Conservation (phyloP, 1,140 invertebrate genomes). For the Brachionus paranguensis region DNA sequence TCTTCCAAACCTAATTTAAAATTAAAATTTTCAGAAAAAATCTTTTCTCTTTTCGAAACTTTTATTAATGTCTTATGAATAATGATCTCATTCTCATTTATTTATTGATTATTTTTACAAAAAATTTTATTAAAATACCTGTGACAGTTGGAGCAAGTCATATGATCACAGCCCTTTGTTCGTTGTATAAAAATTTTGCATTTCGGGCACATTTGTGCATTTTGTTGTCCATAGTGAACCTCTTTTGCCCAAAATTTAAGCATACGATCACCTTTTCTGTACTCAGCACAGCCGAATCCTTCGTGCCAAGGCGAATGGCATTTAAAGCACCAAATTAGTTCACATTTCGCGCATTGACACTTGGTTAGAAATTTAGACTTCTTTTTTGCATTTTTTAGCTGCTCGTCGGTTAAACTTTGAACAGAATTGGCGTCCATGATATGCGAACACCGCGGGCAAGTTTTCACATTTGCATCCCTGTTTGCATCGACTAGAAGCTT, state of each 20-base stretch:
- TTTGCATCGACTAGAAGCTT: constrained; percentile 52
- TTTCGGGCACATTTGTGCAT: constrained; percentile 57
- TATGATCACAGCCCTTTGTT: constrained; percentile 56
- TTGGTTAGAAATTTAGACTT: constrained; percentile 42
- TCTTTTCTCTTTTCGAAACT: too few relatives aligned
- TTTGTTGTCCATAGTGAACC: constrained; percentile 51
- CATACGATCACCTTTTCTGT: constrained; percentile 52
- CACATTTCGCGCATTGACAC: constrained; percentile 49
- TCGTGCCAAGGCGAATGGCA: constrained; percentile 56
- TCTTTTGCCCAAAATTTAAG: constrained; percentile 55
- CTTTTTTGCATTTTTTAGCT: constrained; percentile 34
- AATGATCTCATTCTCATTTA: too few relatives aligned
- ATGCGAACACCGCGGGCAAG: constrained; percentile 54
- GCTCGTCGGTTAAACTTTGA: neutral
- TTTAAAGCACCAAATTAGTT: constrained; percentile 54
- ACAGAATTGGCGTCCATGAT: constrained; percentile 42
- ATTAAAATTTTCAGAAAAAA: too few relatives aligned
- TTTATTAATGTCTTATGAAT: too few relatives aligned
- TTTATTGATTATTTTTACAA: too few relatives aligned
- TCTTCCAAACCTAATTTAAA: too few relatives aligned
- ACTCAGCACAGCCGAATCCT: constrained; percentile 54
- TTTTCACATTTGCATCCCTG: constrained; percentile 51
- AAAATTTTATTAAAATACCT: constrained; percentile 42
- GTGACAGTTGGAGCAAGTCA: constrained; percentile 54
- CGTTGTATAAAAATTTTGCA: constrained; percentile 57